A percentile compares a stretch with the other conserved stretches of the same genome.
Conservation (phyloP, 1,140 invertebrate species). For the Lepidurus couesii region DNA sequence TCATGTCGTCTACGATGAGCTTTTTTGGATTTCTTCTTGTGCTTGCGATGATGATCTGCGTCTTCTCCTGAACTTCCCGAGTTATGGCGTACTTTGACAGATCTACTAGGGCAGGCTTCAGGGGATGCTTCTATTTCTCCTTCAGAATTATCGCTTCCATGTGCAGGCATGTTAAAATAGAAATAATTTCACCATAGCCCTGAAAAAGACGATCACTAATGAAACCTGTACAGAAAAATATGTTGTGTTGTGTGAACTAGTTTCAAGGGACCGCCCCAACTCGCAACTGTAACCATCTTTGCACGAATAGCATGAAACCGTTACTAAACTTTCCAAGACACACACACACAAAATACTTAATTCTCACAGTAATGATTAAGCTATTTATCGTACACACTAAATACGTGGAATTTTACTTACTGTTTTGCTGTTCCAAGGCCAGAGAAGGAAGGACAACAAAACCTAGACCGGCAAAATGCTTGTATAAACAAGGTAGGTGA, state of each 20-base stretch:
- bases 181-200: background rate
- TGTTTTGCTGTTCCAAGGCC: background rate
- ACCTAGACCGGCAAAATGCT: background rate
- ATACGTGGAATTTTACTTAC: too few species aligned
- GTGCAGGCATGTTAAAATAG: background rate
- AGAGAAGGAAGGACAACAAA: background rate
- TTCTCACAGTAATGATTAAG: too few species aligned
- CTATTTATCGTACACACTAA: too few species aligned
- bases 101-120: background rate
- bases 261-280: too few species aligned
- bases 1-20: background rate
- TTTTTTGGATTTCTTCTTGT: slow-evolving; percentile 11
- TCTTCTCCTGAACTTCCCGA: background rate
- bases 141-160: background rate
- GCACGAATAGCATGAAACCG: too few species aligned
- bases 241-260: too few species aligned
- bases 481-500: background rate
- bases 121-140: slow-evolving; percentile 16
- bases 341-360: too few species aligned
- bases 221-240: too few species aligned
- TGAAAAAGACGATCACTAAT: background rate
- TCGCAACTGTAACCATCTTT: too few species aligned
- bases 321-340: too few species aligned
- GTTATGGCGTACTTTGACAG: background rate
- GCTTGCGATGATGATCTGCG: background rate